Conservation (phyloP, 2,797 vertebrate genomes). For the Hemitrygon akajei region DNA sequence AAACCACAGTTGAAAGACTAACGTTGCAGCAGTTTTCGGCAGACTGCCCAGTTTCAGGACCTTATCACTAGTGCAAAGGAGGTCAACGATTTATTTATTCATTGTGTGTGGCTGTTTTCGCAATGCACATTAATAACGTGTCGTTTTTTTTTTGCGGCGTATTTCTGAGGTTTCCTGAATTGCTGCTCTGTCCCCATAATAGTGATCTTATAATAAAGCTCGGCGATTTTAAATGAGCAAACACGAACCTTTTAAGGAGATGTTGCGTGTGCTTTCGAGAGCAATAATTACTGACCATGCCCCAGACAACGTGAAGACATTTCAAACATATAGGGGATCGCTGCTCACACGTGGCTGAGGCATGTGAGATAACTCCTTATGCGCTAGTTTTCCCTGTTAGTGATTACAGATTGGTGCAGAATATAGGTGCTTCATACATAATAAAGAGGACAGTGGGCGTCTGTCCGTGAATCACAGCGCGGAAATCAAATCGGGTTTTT, state of each 20-base stretch:
- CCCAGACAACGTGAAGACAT: neutral
- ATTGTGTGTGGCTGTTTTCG: neutral
- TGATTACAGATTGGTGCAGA: neutral
- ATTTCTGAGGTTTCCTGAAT: neutral
- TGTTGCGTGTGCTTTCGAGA: too few relatives aligned
- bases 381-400: neutral
- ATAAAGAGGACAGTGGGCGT: neutral
- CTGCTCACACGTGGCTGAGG: neutral
- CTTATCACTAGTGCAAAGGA: neutral
- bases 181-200: neutral
- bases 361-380: neutral
- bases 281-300: neutral
- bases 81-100: neutral
- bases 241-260: neutral
- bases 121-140: neutral
- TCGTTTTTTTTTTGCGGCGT: neutral
- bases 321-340: neutral
- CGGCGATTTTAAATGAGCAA: neutral
- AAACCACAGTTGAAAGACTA: neutral
- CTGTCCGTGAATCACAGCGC: neutral
- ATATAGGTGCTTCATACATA: neutral
- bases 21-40: neutral
- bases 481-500: neutral
- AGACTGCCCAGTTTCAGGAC: neutral
- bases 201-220: neutral